Percentiles rank a stretch among this genome's conserved stretches.
phyloP scores from a whole-genome alignment of 2,113 vertebrate species.

The Tetraodon nigroviridis region DNA sequence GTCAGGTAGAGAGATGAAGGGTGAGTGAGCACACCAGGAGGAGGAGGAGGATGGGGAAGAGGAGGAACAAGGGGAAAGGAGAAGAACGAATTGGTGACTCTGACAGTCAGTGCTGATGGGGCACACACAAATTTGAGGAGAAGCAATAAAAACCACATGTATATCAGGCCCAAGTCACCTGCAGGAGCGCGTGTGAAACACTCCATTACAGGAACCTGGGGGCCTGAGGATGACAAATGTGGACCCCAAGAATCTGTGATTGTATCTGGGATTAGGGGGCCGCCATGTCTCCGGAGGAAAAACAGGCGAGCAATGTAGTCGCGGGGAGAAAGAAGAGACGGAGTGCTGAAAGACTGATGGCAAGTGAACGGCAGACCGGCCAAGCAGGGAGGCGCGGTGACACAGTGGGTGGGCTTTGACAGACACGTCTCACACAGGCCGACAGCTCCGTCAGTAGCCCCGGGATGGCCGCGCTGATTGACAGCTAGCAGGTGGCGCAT shows the following conservation, averaged over 20 bases:
- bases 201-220: slow-evolving; percentile 49
- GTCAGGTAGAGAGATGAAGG: slow-evolving; percentile 90
- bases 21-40: slow-evolving; percentile 67
- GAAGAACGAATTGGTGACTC: slow-evolving; percentile 45
- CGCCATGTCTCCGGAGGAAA: slow-evolving; percentile 55
- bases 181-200: slow-evolving; percentile 54
- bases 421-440: slow-evolving; percentile 77
- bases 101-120: slow-evolving; percentile 39
- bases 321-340: slow-evolving; percentile 42
- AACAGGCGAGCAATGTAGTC: slow-evolving; percentile 44
- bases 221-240: slow-evolving; percentile 64
- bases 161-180: slow-evolving; percentile 47
- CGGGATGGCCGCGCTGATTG: slow-evolving; percentile 79
- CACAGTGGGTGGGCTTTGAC: slow-evolving; percentile 74
- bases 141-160: slow-evolving; percentile 33
- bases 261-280: slow-evolving; percentile 69
- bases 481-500: slow-evolving; percentile 87
- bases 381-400: slow-evolving; percentile 55
- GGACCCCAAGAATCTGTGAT: slow-evolving; percentile 64
- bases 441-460: slow-evolving; percentile 82
- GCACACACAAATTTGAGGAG: slow-evolving; percentile 30
- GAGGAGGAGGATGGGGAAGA: slow-evolving; percentile 13
- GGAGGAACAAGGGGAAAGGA: slow-evolving; percentile 13
- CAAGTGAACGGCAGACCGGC: slow-evolving; percentile 71
- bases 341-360: slow-evolving; percentile 22